Conservation (phyloP, 2,113 vertebrate species). For the Eleginops maclovinus region DNA sequence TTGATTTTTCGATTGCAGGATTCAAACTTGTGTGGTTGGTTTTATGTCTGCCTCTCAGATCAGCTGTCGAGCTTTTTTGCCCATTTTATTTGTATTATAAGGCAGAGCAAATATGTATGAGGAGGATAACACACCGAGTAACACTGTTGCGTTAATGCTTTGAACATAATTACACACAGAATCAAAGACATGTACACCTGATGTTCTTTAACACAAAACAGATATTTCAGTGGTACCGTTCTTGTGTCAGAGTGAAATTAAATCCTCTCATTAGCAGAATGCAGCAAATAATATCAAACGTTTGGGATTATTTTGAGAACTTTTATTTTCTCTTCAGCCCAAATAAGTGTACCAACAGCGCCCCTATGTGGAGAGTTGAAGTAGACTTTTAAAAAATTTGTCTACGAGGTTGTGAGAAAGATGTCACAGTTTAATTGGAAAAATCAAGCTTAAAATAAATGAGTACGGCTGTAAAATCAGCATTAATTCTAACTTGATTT, state of each 20-base stretch:
- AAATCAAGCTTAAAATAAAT: background rate
- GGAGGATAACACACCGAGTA: background rate
- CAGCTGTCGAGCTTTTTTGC: background rate
- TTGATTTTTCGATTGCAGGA: background rate
- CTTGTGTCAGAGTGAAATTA: background rate
- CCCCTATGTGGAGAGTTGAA: slow-evolving; percentile 34
- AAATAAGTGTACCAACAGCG: slow-evolving; percentile 8
- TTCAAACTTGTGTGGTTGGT: background rate
- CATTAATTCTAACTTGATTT: background rate
- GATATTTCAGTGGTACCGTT: background rate
- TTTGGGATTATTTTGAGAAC: background rate
- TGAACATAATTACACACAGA: slow-evolving; percentile 16
- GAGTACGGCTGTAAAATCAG: background rate
- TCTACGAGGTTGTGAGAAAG: background rate
- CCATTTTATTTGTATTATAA: background rate
- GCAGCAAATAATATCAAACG: background rate
- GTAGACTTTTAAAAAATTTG: background rate
- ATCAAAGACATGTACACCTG: background rate
- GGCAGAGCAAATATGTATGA: background rate
- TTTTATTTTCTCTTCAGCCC: background rate
- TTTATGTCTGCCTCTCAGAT: background rate
- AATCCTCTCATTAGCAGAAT: background rate
- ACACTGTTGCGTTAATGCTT: background rate
- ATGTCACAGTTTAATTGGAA: background rate
- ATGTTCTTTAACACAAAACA: background rate